Base-by-base conservation (phyloP, 1,140 invertebrate species). In the Babylonia areolata region DNA sequence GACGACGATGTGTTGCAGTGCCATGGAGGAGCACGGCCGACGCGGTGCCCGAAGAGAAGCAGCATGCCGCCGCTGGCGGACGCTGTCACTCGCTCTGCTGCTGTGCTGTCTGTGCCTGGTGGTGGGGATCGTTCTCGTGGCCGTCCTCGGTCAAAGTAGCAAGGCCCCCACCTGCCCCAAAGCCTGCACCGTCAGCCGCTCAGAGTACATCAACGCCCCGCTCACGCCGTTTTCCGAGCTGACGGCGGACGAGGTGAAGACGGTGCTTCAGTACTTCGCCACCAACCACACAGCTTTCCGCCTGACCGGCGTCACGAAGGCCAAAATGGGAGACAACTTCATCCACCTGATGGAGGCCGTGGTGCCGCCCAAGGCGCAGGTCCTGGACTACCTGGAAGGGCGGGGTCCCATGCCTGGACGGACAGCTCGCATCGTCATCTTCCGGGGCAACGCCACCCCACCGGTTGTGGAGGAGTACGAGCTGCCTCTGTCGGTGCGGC, bases 401-500 rank as follows among this genome's bases (percentile, higher is more conserved):
- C 85, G 86, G 1, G 87, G 85, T 15, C 54, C 71, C 5, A 86
- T 86, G 80, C 93, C 93, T 0, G 84, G 85, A 31, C 85, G 92
- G 37, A 87, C 81, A 58, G 93, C 93, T 0, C 90, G 89, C 64
- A 92, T 90, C 0, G 85, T 90, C 73, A 88, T 94, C 20, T 92
- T 94, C 73, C 84, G 88, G 28, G 93, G 92, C 20, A 92, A 91
- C 78, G 64, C 39, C 2, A 51, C 54, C 17, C 89, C 89, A 9
- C 91, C 91, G 39, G 79, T 89, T 12, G 90, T 93, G 1, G 91
- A 91, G 79, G 93, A 94, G 82, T 93, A 94, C 81, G 71, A 91
- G 31, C 89, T 94, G 33, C 91, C 91, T 23, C 88, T 90, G 17
- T 77, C 93, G 3, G 90, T 89, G 9, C 88, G 90, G 17, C 86